Base-by-base conservation (phyloP, 2,888 invertebrate species). In the Carcina quercana region DNA sequence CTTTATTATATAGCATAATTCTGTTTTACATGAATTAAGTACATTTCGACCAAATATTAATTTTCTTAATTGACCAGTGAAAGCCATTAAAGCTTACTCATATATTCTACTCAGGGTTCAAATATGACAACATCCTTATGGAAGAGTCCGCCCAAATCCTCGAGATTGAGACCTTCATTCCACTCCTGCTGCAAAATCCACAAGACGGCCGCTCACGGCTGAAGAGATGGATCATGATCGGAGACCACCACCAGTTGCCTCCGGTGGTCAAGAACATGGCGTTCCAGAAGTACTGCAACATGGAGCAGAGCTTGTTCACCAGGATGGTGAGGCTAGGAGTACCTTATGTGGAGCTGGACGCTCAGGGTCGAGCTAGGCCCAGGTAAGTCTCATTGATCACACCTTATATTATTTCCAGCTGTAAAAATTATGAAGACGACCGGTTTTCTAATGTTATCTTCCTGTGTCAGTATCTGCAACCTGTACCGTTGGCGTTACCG, bases 251-350 rank as follows among this genome's bases (percentile, higher is more conserved):
- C 76, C 99, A 99, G 75, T 84, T 99, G 49, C 99, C 99, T 0
- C 99, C 99, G 0, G 98, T 99, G 7, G 98, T 99, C 27, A 99
- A 99, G 80, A 99, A 99, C 73, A 98, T 98, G 95, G 98, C 99
- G 5, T 99, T 99, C 83, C 98, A 99, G 75, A 99, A 99, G 69
- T 99, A 97, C 76, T 97, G 96, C 32, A 99, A 99, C 63, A 98
- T 99, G 98, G 99, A 99, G 61, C 99, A 99, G 80, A 97, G 97
- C 32, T 85, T 99, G 24, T 99, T 99, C 72, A 97, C 98, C 0
- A 87, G 99, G 43, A 91, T 99, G 67, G 98, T 99, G 8, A 86
- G 98, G 5, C 86, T 99, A 1, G 98, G 98, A 0, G 97, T 99
- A 2, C 98, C 99, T 0, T 97, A 97, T 1, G 95, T 99, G 1